Base-by-base conservation (phyloP, 2,113 vertebrate species). In the Acrocephalus kingi region DNA sequence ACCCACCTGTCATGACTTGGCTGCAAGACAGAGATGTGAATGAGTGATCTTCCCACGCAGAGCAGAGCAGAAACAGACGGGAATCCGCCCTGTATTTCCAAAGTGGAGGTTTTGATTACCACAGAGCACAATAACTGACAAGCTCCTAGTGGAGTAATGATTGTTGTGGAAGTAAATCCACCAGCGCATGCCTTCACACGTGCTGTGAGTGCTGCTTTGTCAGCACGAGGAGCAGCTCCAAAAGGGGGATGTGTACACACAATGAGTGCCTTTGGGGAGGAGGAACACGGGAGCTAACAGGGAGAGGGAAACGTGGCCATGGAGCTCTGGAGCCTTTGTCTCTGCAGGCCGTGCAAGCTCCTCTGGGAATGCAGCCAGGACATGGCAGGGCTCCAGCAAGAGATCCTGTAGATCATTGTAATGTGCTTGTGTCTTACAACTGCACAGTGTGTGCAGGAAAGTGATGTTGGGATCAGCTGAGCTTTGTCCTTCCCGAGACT, bases 91-190 rank as follows among this genome's bases (percentile, higher is more conserved):
- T 9, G 59, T 21, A 24, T 69, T 91, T 73, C 71, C 91, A 69
- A 96, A 96, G 89, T 93, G 84, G 75, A 95, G 93, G 94, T 93
- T 96, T 96, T 85, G 91, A 94, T 97, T 93, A 96, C 91, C 71
- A 15, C 1, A 0, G 82, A 83, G 93, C 72, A 64, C 78, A 43
- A 27, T 89, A 82, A 76, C 62, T 94, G 96, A 94, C 91, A 94
- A 58, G 75, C 3, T 41, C 78, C 81, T 83, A 23, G 89, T n/a
- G 52, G 54, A 87, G 84, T 85, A 89, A 95, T 95, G 89, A 89
- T 56, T 85, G 89, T 73, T 89, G 81, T 91, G 93, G 89, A 85
- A 87, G 93, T 43, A 24, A 82, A 89, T 45, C 72, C 80, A 39
- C 30, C 76, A 15, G 46, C 1, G 2, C 79, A 46, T 20, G 59